Evolutionary conservation across 2,888 invertebrate genomes (phyloP), one percentile per base, ranked within the genome.

Genomic region (Dasypolia templi): DNA sequence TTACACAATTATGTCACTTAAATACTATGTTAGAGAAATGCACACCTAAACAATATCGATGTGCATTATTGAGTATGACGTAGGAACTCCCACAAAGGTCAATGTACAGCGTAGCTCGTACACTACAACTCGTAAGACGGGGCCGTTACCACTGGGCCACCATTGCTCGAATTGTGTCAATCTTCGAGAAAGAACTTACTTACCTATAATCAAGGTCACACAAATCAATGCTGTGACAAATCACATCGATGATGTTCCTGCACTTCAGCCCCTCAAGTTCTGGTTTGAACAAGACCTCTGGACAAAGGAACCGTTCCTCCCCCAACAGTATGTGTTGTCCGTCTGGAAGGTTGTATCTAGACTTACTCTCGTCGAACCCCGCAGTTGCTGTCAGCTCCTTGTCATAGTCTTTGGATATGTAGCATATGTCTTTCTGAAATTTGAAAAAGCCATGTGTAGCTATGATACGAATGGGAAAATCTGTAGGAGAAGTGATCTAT

Each of bases 241-340:
- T 91, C 2, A 89, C 82, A 7, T 94, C 98, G 87, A 98, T 97
- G 88, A 98, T 97, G 88, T 97, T 98, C 90, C 97, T 97, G 79
- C 98, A 97, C 93, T 97, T 97, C 96, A 98, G 97, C 42, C 97
- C 98, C 94, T 97, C 96, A 95, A 98, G 97, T 53, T 97, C 97
- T 65, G 98, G 98, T 93, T 98, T 97, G 97, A 98, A 98, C 89
- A 98, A 96, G 32, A 98, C 97, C 94, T 98, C 98, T 19, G 98
- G 98, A 92, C 98, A 98, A 91, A 97, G 97, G 97, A 98, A 98
- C 87, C 98, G 97, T 93, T 98, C 98, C 89, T 97, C 97, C 82
- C 98, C 98, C 86, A 98, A 97, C 91, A 98, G 97, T 79, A 98
- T 97, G 12, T 91, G 79, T 94, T 98, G 98, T 80, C 99, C 99